Conservation (phyloP, 1,140 invertebrate species). For the Nephila pilipes region DNA sequence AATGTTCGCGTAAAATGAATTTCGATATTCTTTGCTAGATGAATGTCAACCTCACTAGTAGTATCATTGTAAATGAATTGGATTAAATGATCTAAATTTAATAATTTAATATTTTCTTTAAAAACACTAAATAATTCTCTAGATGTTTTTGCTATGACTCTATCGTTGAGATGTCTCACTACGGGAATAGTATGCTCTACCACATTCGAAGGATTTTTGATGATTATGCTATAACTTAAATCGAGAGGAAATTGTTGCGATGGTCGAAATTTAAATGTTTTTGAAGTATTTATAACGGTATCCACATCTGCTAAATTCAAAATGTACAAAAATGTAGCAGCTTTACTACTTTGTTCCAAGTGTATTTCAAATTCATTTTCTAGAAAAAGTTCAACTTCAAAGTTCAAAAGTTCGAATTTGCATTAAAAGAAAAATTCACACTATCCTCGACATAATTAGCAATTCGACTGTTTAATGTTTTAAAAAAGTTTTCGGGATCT, state of each 20-base stretch:
- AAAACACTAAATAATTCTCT: too few relatives aligned
- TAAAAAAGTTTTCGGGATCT: background rate
- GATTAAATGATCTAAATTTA: too few relatives aligned
- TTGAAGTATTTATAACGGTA: background rate
- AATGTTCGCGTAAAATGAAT: background rate
- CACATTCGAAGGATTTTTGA: background rate
- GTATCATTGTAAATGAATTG: background rate
- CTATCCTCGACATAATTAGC: background rate
- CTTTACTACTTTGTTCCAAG: background rate
- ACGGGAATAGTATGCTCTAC: background rate
- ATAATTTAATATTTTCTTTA: too few relatives aligned
- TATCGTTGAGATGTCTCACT: background rate
- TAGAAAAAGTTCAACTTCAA: background rate
- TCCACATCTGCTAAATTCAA: conserved; percentile 4
- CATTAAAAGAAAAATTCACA: background rate
- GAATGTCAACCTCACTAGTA: background rate
- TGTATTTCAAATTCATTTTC: conserved; percentile 28
- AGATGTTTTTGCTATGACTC: background rate
- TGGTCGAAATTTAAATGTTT: background rate
- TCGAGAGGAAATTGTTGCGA: background rate
- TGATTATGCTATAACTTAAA: background rate
- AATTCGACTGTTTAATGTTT: background rate
- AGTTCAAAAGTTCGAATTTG: background rate
- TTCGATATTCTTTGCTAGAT: background rate
- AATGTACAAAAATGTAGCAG: conserved; percentile 11